phyloP scores from a whole-genome alignment of 1,140 invertebrate genomes.

The Geopemphigus sp. region DNA sequence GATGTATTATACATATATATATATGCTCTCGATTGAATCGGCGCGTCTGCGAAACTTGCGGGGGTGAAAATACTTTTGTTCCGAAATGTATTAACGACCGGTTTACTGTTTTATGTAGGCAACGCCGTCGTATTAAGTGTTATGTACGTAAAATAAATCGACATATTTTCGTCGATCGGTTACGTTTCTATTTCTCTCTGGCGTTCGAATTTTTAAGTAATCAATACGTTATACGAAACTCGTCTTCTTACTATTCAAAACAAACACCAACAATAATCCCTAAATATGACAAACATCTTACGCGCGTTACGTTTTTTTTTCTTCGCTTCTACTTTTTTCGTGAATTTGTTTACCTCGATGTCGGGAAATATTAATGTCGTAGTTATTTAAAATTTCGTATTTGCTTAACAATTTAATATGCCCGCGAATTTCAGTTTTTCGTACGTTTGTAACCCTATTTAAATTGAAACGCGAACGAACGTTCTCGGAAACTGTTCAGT shows the following conservation, averaged over 20 bases:
- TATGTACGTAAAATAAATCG: neutral
- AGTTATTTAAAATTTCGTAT: neutral
- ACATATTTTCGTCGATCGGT: neutral
- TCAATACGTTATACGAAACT: neutral
- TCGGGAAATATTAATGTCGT: conserved; percentile 4
- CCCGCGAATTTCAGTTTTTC: neutral
- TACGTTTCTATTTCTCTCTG: neutral
- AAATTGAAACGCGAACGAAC: neutral
- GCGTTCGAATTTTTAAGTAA: neutral
- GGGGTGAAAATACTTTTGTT: too few relatives aligned
- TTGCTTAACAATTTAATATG: neutral
- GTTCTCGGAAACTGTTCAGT: conserved; percentile 9
- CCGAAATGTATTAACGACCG: too few relatives aligned
- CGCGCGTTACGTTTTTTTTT: neutral
- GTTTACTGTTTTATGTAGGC: too few relatives aligned
- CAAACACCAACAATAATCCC: neutral
- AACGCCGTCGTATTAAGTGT: too few relatives aligned
- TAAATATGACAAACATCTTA: neutral
- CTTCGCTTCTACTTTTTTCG: neutral
- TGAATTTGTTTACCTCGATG: neutral
- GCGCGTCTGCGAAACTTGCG: too few relatives aligned
- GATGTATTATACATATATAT: too few relatives aligned
- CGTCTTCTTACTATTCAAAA: neutral
- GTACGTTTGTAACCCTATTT: neutral
- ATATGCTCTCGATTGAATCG: too few relatives aligned